Percentiles rank a stretch among this genome's conserved stretches.
Conservation (phyloP, 2,888 invertebrate genomes). For the Torymus auratus region DNA sequence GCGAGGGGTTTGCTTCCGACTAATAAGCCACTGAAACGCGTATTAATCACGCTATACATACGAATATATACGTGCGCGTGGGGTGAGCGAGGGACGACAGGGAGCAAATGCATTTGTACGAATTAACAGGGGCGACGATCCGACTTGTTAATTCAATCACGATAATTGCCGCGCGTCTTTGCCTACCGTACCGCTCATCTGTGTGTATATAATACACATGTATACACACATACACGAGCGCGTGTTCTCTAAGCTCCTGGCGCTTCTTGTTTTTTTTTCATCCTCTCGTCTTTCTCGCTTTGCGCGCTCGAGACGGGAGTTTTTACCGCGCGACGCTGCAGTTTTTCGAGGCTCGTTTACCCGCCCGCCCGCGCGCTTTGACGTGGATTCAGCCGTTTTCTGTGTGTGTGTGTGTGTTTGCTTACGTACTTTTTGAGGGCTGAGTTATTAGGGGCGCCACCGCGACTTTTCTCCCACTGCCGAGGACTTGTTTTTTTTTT, state of each 20-base stretch:
- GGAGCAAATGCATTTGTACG: slow-evolving; percentile 50
- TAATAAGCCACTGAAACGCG: slow-evolving; percentile 56
- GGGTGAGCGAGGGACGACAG: not conserved
- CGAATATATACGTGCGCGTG: not conserved
- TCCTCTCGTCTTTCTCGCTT: not conserved
- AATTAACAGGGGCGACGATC: slow-evolving; percentile 49
- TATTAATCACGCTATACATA: slow-evolving; percentile 51
- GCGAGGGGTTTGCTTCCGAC: slow-evolving; percentile 52
- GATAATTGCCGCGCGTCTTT: slow-evolving; percentile 30
- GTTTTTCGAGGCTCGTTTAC: no score
- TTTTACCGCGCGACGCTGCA: no score
- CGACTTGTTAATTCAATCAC: slow-evolving; percentile 55
- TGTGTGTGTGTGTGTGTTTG: slow-evolving; percentile 12
- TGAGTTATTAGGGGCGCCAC: slow-evolving; percentile 39
- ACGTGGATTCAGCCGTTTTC: no score
- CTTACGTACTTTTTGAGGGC: slow-evolving; percentile 40
- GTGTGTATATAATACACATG: no score
- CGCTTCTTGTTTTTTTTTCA: not conserved
- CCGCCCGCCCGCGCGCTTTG: no score
- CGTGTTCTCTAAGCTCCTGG: not conserved
- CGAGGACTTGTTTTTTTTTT: slow-evolving; percentile 3
- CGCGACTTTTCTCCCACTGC: slow-evolving; percentile 15
- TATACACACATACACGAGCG: no score
- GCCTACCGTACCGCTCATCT: not conserved
- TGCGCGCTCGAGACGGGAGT: no score